Percentiles rank a stretch among this genome's conserved stretches.
These are phyloP conservation scores for Crenichthys baileyi DNA, from an alignment of 2,797 vertebrate species.

Conservation along the genomic window DNA sequence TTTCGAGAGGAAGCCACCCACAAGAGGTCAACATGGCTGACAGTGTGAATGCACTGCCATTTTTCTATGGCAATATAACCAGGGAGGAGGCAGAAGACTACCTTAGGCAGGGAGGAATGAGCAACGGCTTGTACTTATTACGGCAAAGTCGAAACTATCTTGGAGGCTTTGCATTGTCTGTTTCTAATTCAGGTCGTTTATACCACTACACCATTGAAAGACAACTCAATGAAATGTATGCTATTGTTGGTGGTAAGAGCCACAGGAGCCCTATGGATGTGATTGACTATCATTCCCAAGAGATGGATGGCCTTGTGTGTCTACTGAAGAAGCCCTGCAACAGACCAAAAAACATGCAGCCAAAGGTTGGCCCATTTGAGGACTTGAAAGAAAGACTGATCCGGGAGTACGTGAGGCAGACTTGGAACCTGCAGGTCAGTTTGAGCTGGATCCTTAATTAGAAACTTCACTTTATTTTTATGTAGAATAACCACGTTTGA, in stretches of 20 bases:
- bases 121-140: constrained; percentile 78
- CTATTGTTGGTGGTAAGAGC: constrained; percentile 90
- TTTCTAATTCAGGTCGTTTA: constrained; percentile 81
- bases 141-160: constrained; percentile 95
- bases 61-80: constrained; percentile 96
- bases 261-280: constrained; percentile 87
- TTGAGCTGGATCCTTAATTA: background rate
- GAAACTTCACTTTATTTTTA: background rate
- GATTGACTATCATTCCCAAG: constrained; percentile 90
- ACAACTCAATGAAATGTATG: constrained; percentile 87
- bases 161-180: constrained; percentile 91
- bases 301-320: constrained; percentile 90
- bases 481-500: background rate
- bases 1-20: constrained; percentile 1
- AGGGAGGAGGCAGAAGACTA: constrained; percentile 89
- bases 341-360: constrained; percentile 88
- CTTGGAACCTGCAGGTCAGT: constrained; percentile 93
- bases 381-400: constrained; percentile 96
- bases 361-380: constrained; percentile 94
- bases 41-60: constrained; percentile 82
- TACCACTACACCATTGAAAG: constrained; percentile 97
- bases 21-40: constrained; percentile 69
- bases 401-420: constrained; percentile 91
- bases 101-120: constrained; percentile 65
- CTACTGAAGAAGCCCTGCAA: constrained; percentile 89